Evolutionary conservation across 2,888 invertebrate genomes (phyloP).

Genomic region (Unio pictorum): DNA sequence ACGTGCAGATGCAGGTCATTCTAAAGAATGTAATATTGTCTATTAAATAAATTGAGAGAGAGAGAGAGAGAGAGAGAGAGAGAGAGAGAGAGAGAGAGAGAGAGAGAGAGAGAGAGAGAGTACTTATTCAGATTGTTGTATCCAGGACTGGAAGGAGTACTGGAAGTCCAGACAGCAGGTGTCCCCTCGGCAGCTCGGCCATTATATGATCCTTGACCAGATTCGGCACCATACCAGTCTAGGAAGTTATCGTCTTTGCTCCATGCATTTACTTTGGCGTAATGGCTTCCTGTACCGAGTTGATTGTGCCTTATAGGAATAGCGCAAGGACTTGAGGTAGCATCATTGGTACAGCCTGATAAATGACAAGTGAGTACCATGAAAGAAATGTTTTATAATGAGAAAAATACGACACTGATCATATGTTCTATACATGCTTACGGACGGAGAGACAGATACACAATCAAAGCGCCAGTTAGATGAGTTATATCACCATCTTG

Average conservation of each 20-base stretch:
- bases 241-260: constrained; percentile 52
- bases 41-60: too few species aligned
- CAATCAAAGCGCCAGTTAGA: neutral
- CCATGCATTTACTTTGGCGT: constrained; percentile 59
- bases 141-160: constrained; percentile 43
- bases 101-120: too few species aligned
- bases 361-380: too few species aligned
- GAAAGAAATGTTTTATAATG: neutral
- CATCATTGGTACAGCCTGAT: constrained; percentile 44
- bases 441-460: too few species aligned
- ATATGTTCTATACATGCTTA: too few species aligned
- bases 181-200: constrained; percentile 52
- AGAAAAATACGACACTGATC: neutral
- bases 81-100: too few species aligned
- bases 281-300: constrained; percentile 44
- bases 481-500: neutral
- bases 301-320: constrained; percentile 54
- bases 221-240: constrained; percentile 64
- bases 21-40: too few species aligned
- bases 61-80: too few species aligned
- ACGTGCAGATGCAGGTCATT: too few species aligned
- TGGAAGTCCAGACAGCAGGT: constrained; percentile 66
- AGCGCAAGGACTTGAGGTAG: constrained; percentile 45
- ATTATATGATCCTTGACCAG: constrained; percentile 53
- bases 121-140: constrained; percentile 54